Evolutionary conservation across 2,113 vertebrate species (phyloP).

Genomic region (Pseudolaguvia tuberculata): DNA sequence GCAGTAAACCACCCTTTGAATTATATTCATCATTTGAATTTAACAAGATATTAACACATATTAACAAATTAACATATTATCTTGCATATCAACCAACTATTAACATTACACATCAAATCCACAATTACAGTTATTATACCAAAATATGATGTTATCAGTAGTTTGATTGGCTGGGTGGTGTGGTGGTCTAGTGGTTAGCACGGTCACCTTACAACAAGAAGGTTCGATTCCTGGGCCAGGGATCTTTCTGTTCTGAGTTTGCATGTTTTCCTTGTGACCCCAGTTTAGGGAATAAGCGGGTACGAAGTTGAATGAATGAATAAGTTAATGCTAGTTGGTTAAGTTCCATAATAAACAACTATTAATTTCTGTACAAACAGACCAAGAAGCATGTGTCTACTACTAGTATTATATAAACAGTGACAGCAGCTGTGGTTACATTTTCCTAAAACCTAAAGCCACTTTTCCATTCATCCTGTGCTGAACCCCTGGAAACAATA

Average conservation of each 20-base stretch:
- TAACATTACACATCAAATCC: background rate
- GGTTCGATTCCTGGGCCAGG: no score
- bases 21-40: no score
- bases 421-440: slow-evolving; percentile 16
- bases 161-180: no score
- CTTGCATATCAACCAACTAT: background rate
- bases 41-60: no score
- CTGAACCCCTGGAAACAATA: slow-evolving; percentile 21
- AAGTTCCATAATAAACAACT: background rate
- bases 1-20: no score
- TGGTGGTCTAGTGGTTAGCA: no score
- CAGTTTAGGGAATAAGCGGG: no score
- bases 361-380: background rate
- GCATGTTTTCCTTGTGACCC: no score
- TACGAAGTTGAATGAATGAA: no score
- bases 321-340: background rate
- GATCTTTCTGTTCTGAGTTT: no score
- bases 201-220: no score
- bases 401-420: slow-evolving; percentile 7
- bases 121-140: background rate
- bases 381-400: no score
- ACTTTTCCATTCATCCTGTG: slow-evolving; percentile 16
- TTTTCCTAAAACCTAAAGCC: slow-evolving; percentile 9
- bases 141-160: background rate
- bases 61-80: background rate